These are phyloP conservation scores for Bradypodion pumilum DNA, from an alignment of 2,797 vertebrate genomes.

Conservation along the genomic window DNA sequence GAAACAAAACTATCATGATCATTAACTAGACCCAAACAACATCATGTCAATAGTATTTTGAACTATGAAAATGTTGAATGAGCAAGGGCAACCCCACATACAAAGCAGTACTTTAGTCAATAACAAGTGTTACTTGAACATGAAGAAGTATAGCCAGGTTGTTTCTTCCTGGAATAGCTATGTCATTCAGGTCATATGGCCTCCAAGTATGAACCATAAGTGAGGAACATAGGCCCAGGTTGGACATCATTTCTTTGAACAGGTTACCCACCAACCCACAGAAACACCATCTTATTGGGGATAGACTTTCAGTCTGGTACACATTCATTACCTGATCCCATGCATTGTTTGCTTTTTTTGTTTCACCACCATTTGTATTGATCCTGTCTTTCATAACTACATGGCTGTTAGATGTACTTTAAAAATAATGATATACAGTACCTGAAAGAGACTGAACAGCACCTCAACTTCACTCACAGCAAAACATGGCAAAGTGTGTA, in stretches of 20 bases:
- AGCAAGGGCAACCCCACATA: not conserved
- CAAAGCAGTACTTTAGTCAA: no score
- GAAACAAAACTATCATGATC: not conserved
- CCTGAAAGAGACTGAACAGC: not conserved
- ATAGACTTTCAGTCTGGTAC: not conserved
- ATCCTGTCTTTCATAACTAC: not conserved
- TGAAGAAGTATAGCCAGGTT: not conserved
- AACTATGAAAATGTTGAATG: not conserved
- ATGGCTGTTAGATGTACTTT: not conserved
- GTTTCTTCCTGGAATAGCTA: not conserved
- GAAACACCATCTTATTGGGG: not conserved
- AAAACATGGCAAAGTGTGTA: not conserved
- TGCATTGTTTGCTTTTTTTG: not conserved
- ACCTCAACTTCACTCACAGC: not conserved
- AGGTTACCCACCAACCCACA: not conserved
- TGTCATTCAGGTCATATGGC: not conserved
- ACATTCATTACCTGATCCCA: not conserved
- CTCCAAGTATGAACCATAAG: not conserved
- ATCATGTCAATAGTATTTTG: not conserved
- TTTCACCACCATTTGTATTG: not conserved
- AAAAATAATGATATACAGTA: not conserved
- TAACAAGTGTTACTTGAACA: not conserved
- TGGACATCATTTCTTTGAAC: not conserved
- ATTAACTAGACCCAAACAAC: not conserved
- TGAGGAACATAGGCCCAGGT: not conserved